phyloP scores from a whole-genome alignment of 2,113 vertebrate species.

The Actinemys pallida region DNA sequence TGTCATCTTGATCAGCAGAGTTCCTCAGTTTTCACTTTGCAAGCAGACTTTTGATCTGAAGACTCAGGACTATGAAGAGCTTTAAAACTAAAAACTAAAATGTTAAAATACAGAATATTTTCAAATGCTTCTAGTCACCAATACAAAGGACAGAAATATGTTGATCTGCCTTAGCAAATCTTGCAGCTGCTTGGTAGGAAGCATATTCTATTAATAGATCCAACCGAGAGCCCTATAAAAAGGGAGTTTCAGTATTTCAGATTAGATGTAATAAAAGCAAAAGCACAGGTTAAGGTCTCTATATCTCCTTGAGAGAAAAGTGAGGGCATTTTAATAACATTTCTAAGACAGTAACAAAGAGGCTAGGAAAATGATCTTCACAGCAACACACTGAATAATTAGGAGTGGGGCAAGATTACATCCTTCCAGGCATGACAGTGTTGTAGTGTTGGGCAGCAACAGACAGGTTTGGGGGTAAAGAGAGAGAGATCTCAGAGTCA shows the following conservation, averaged over 20 bases:
- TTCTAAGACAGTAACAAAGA: neutral
- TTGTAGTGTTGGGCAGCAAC: neutral
- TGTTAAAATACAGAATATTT: too few relatives aligned
- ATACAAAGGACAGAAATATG: neutral
- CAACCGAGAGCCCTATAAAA: neutral
- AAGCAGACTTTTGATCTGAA: neutral
- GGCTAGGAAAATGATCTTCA: neutral
- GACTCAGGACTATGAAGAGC: neutral
- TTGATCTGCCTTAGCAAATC: neutral
- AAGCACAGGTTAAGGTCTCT: neutral
- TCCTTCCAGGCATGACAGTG: fast-evolving
- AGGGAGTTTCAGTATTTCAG: neutral
- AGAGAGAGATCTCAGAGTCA: neutral
- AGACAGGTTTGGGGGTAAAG: neutral
- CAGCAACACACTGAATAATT: too few relatives aligned
- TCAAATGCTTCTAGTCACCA: too few relatives aligned
- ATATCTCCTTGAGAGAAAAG: neutral
- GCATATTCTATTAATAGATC: neutral
- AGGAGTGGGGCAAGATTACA: neutral
- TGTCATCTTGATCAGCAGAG: too few relatives aligned
- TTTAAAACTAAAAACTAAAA: neutral
- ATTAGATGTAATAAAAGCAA: neutral
- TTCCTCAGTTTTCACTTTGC: too few relatives aligned
- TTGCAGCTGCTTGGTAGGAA: neutral
- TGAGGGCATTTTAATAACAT: neutral